A percentile compares a stretch with the other conserved stretches of the same genome.
Conservation (phyloP, 1,140 invertebrate species). For the Drosophila obscura region DNA sequence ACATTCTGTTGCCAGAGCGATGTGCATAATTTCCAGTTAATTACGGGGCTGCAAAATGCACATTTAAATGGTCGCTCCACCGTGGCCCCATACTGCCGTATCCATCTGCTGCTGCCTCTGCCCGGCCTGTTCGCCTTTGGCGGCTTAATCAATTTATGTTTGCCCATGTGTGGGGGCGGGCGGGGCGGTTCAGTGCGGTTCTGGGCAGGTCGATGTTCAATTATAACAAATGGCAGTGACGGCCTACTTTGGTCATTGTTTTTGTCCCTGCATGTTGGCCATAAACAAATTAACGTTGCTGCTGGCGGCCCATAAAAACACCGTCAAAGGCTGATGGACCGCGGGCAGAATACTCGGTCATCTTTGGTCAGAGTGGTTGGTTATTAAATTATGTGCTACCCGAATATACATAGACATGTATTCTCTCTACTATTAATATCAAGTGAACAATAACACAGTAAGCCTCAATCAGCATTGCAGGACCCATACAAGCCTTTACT, state of each 20-base stretch:
- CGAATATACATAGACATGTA: not conserved
- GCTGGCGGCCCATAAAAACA: constrained; percentile 21
- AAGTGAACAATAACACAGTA: too few relatives aligned
- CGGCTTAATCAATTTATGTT: constrained; percentile 71
- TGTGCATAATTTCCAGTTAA: constrained; percentile 54
- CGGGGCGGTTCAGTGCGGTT: constrained; percentile 14
- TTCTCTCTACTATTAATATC: not conserved
- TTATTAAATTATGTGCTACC: too few relatives aligned
- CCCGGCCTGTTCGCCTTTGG: constrained; percentile 18
- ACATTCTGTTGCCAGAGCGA: constrained; percentile 17
- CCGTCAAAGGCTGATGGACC: constrained; percentile 19
- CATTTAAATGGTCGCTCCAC: constrained; percentile 57
- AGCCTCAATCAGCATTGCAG: too few relatives aligned
- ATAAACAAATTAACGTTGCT: constrained; percentile 52
- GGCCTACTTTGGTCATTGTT: constrained; percentile 44
- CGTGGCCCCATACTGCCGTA: not conserved
- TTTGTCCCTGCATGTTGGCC: constrained; percentile 24
- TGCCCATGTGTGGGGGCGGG: constrained; percentile 12
- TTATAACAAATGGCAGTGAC: constrained; percentile 66
- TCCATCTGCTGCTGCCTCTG: not conserved
- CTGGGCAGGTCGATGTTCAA: constrained; percentile 39
- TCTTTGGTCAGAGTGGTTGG: not conserved
- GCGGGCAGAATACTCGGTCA: not conserved
- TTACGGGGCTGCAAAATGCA: constrained; percentile 53
- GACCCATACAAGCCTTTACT: too few relatives aligned